Evolutionary conservation across 2,888 invertebrate species (phyloP).

Genomic region (Copidosoma aretas): DNA sequence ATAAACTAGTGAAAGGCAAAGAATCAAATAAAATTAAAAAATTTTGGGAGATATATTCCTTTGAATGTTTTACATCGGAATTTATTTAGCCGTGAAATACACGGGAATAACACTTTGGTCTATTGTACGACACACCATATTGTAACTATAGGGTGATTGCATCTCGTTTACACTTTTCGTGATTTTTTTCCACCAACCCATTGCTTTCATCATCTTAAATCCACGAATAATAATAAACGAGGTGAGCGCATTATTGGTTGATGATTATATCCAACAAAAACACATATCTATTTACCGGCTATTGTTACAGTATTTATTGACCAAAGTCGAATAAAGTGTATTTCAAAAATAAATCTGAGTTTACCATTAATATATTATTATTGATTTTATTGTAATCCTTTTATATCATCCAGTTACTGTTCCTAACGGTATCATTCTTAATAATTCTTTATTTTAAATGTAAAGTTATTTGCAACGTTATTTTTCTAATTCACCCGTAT

Average conservation of each 20-base stretch:
- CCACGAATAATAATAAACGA: slow-evolving; percentile 28
- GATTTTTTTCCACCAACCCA: slow-evolving; percentile 10
- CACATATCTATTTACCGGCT: slow-evolving; percentile 61
- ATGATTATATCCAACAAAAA: slow-evolving; percentile 56
- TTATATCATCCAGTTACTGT: neutral
- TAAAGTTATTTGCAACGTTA: too few species aligned
- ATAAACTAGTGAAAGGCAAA: slow-evolving; percentile 1
- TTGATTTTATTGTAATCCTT: neutral
- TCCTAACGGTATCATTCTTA: too few species aligned
- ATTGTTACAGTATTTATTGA: slow-evolving; percentile 63
- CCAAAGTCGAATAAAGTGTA: slow-evolving; percentile 61
- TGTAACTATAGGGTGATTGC: neutral
- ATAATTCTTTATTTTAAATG: too few species aligned
- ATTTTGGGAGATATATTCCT: neutral
- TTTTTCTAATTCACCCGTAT: too few species aligned
- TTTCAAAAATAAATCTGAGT: slow-evolving; percentile 49
- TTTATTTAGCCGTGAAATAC: slow-evolving; percentile 27
- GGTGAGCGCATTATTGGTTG: slow-evolving; percentile 35
- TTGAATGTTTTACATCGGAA: slow-evolving; percentile 27
- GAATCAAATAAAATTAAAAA: neutral
- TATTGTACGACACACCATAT: slow-evolving; percentile 1
- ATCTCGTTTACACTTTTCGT: slow-evolving; percentile 5
- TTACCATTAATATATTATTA: slow-evolving; percentile 38
- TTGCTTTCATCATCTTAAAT: neutral
- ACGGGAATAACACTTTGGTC: slow-evolving; percentile 27